Percentiles rank a stretch among this genome's conserved stretches.
These are phyloP conservation scores for Saccopteryx bilineata DNA, from an alignment of 2,113 vertebrate genomes.

Conservation along the genomic window DNA sequence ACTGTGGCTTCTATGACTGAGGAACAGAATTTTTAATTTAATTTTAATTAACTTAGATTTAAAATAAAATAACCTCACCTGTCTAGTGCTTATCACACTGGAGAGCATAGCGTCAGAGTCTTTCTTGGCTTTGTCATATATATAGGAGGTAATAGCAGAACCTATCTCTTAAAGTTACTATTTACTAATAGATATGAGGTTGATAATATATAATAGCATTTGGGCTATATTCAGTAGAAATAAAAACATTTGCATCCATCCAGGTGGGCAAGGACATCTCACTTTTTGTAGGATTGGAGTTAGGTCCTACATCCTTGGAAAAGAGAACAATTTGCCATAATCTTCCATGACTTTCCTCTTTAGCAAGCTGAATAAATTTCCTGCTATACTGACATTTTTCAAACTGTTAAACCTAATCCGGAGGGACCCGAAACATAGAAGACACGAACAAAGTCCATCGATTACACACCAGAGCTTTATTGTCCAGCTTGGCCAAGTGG, in stretches of 20 bases:
- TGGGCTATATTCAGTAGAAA: background rate
- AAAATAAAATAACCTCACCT: background rate
- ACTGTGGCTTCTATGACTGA: background rate
- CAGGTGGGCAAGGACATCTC: background rate
- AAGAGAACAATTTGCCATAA: background rate
- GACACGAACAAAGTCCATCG: no score
- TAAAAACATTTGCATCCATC: background rate
- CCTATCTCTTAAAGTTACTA: background rate
- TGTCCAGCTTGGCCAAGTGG: no score
- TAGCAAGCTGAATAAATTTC: background rate
- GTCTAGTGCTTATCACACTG: background rate
- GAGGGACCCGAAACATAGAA: no score
- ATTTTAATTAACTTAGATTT: conserved; percentile 7
- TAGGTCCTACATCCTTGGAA: background rate
- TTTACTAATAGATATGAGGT: background rate
- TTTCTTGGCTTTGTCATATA: background rate
- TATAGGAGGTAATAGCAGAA: background rate
- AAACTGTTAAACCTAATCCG: no score
- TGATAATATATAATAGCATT: background rate
- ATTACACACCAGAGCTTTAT: no score
- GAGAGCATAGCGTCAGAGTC: background rate
- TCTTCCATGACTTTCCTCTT: background rate
- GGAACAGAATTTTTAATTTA: background rate
- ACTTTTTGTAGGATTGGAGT: background rate
- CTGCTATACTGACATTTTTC: background rate